Conservation (phyloP, 2,888 invertebrate species). For the Heliconius erato region DNA sequence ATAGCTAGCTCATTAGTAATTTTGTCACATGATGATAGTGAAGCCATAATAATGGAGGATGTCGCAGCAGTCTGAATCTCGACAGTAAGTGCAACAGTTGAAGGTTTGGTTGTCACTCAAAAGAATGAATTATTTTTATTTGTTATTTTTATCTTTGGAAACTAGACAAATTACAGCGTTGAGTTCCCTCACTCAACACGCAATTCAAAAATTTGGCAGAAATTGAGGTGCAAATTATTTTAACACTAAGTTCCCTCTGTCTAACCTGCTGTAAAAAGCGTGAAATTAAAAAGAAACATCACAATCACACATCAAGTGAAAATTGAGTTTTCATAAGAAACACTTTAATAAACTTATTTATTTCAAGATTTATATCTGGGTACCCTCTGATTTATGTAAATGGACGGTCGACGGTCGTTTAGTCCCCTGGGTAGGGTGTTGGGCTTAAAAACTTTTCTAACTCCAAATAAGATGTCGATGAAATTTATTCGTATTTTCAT, state of each 20-base stretch:
- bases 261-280: too few relatives aligned
- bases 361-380: constrained; percentile 49
- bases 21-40: too few relatives aligned
- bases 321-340: constrained; percentile 19
- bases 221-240: not conserved
- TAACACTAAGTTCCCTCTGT: not conserved
- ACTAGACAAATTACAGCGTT: too few relatives aligned
- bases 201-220: too few relatives aligned
- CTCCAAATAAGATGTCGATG: constrained; percentile 32
- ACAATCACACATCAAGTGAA: not conserved
- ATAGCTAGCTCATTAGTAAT: too few relatives aligned
- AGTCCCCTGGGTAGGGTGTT: constrained; percentile 28
- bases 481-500: constrained; percentile 27
- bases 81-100: too few relatives aligned
- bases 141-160: too few relatives aligned
- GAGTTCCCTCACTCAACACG: too few relatives aligned
- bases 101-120: too few relatives aligned
- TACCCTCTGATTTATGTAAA: constrained; percentile 55
- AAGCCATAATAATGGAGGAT: too few relatives aligned
- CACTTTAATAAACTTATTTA: constrained; percentile 54
- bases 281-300: not conserved
- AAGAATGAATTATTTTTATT: too few relatives aligned
- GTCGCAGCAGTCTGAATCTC: too few relatives aligned
- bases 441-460: constrained; percentile 27
- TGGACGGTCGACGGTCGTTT: constrained; percentile 48